Evolutionary conservation across 2,888 invertebrate genomes (phyloP), one percentile per base, ranked within the genome.

Genomic region (Trimorus sp.): DNA sequence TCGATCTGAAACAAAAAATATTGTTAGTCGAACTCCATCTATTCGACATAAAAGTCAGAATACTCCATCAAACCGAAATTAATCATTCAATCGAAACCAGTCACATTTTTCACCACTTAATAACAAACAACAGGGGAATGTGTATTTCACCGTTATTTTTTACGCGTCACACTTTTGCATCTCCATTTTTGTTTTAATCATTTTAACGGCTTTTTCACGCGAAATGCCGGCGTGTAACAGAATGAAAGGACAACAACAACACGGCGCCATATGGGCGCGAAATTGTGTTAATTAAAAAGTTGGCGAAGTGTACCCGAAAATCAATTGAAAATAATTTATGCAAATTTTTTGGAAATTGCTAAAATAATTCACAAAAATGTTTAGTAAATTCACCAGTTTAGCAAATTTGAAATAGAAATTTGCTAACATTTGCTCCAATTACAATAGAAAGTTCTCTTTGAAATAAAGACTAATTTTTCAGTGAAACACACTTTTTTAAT

Each of bases 1-100:
- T 99, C 99, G 94, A 99, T 99, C 99, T 99, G 96, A 85, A 94
- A 95, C 88, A 93, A 69, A 69, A 49, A 26, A 7, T 48, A 48
- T n/a, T n/a, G 0, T 48, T 12, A n/a, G 14, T 48, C n/a, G 6
- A 53, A 16, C 11, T 9, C 15, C 1, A 53, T 2, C 9, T 15
- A 53, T 8, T 53, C 5, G 37, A 5, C 15, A 4, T 36, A 6
- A 59, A 59, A 58, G 48, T 48, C 38, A 51, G 15, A 7, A 16
- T 16, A 5, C 16, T 53, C 7, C 53, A 53, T 8, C 7, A 8
- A 16, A 16, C 1, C 40, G 26, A 26, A 26, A 40, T 40, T 40
- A 40, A 8, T 40, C 40, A 40, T 26, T 26, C 4, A 26, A 26
- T 26, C 26, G 26, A 26, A 26, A 26, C 26, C 26, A 26, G 26